Evolutionary conservation across 2,113 vertebrate species (phyloP).

Genomic region (Entelurus aequoreus): DNA sequence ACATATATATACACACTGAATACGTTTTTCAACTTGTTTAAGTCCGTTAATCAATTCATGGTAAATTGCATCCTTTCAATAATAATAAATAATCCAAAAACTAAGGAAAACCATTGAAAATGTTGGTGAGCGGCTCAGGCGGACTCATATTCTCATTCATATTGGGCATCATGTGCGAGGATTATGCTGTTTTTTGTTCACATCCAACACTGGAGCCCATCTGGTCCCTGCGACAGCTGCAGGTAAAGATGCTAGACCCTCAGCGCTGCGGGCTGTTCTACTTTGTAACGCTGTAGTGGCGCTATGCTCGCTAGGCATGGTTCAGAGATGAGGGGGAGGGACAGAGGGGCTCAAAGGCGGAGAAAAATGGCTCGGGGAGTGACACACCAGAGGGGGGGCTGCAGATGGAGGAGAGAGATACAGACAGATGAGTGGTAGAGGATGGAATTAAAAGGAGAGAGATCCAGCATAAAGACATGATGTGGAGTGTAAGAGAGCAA

Average conservation of each 20-base stretch:
- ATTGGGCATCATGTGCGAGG: too few species aligned
- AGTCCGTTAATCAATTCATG: too few species aligned
- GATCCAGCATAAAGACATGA: constrained; percentile 28
- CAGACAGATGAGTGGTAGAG: constrained; percentile 7
- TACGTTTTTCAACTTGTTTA: too few species aligned
- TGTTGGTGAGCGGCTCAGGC: too few species aligned
- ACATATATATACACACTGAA: too few species aligned
- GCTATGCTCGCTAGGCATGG: constrained; percentile 36
- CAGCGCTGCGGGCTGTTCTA: constrained; percentile 29
- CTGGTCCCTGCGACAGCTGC: constrained; percentile 18
- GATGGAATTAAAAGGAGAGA: constrained; percentile 20
- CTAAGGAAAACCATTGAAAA: too few species aligned
- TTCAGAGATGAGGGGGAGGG: constrained; percentile 47
- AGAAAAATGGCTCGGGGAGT: constrained; percentile 47
- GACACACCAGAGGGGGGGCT: constrained; percentile 39
- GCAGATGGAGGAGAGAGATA: constrained; percentile 33
- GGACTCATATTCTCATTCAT: not conserved
- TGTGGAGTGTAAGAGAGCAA: constrained; percentile 15
- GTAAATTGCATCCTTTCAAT: too few species aligned
- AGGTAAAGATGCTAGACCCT: constrained; percentile 30
- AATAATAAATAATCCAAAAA: too few species aligned
- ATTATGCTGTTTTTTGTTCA: not conserved
- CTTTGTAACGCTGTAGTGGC: constrained; percentile 25
- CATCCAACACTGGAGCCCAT: constrained; percentile 4
- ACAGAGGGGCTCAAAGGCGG: constrained; percentile 51